Evolutionary conservation across 2,113 vertebrate species (phyloP).

Genomic region (Taurulus bubalis): DNA sequence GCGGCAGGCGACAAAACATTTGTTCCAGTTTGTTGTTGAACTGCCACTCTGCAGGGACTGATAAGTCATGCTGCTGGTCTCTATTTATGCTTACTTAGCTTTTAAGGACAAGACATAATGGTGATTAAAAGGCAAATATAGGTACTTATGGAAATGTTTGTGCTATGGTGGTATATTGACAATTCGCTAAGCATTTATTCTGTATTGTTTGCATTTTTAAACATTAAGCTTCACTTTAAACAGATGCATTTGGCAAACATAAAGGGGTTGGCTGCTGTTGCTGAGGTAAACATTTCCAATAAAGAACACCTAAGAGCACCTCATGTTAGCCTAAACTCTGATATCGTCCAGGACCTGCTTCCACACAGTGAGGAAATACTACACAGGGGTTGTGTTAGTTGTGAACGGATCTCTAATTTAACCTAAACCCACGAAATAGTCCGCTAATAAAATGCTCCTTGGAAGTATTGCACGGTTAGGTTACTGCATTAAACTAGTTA

Average conservation of each 20-base stretch:
- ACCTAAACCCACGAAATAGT: not conserved
- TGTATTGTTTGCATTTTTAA: not conserved
- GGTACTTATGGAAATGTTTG: constrained; percentile 21
- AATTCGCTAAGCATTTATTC: not conserved
- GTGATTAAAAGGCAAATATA: constrained; percentile 19
- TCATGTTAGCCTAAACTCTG: not conserved
- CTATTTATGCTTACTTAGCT: constrained; percentile 54
- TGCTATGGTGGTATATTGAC: not conserved
- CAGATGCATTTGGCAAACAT: constrained; percentile 5
- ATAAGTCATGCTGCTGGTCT: constrained; percentile 55
- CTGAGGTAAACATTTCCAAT: not conserved
- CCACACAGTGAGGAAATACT: not conserved
- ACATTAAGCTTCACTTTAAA: not conserved
- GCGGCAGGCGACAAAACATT: constrained; percentile 55
- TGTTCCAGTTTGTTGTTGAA: constrained; percentile 57
- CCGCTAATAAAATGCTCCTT: not conserved
- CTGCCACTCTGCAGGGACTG: constrained; percentile 53
- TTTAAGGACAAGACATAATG: constrained; percentile 2
- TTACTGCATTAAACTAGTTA: not conserved
- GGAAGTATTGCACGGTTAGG: not conserved
- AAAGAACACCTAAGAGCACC: not conserved
- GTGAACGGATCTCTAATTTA: not conserved
- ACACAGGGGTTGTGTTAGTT: not conserved
- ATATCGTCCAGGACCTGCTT: not conserved
- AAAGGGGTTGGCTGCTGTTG: not conserved